Evolutionary conservation across 1,140 invertebrate species (phyloP), one percentile per base, ranked within the genome.

Genomic region (Marisa cornuarietis): DNA sequence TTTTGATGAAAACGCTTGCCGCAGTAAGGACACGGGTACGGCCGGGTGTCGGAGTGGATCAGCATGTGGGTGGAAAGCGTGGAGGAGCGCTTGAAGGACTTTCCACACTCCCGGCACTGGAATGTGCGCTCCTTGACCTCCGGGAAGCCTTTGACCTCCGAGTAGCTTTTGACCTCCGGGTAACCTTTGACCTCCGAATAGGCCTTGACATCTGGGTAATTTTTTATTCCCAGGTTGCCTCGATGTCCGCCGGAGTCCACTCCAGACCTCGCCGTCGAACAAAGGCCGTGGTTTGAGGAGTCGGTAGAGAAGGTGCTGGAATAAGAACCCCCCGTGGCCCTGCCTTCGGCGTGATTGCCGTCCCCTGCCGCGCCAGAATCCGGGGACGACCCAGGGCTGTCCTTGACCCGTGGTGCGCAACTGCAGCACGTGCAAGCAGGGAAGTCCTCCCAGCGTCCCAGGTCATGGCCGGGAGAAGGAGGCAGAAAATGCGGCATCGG

Each of bases 1-100:
- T 99, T 99, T 91, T 99, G 98, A 90, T 99, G 98, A 92, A 99
- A 99, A 82, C 98, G 92, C 91, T 99, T 99, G 78, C 97, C 97
- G 91, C 98, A 94, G 76, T 93, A 89, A 22, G 86, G 88, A 78
- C 90, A 91, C 13, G 90, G 88, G 82, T 90, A 91, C 8, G 90
- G 90, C 26, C 89, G 69, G 61, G 98, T 99, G 92, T 99, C 98
- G 79, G 96, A 98, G 92, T 99, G 98, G 85, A 99, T 99, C 76
- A 99, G 94, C 81, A 99, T 94, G 92, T 99, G 98, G 20, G 98
- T 99, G 81, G 97, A 98, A 42, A 99, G 92, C 0, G 98, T 99
- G 85, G 97, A 98, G 76, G 97, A 99, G 79, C 98, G 92, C 91
- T 99, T 99, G 93, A 99, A 99, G 51, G 95, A 95, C 92, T 99